phyloP scores from a whole-genome alignment of 2,888 invertebrate genomes.

The Ennomos erosarius region DNA sequence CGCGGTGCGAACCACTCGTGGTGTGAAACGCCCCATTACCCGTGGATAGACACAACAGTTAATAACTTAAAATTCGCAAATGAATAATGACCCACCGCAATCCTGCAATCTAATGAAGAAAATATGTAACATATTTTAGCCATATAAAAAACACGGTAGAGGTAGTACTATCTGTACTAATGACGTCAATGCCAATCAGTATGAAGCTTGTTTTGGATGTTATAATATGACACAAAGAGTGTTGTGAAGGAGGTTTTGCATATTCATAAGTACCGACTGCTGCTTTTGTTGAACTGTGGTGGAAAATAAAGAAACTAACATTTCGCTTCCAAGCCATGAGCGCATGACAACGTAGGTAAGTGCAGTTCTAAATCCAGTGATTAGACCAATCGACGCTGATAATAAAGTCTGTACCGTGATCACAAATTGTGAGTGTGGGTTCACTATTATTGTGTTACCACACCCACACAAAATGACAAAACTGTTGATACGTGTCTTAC shows the following conservation, averaged over 20 bases:
- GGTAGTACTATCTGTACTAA: no score
- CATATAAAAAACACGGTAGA: slow-evolving; percentile 5
- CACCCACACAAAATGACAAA: no score
- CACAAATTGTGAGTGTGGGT: no score
- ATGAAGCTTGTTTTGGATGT: slow-evolving; percentile 28
- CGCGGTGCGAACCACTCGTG: no score
- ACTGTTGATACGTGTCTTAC: no score
- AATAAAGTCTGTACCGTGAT: no score
- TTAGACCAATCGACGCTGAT: slow-evolving; percentile 1
- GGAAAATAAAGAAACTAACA: slow-evolving; percentile 30
- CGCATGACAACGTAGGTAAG: neutral
- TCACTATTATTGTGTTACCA: no score
- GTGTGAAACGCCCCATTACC: no score
- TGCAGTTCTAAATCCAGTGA: slow-evolving; percentile 5
- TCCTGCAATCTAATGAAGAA: slow-evolving; percentile 9
- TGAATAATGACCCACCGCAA: neutral
- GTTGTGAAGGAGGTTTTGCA: slow-evolving; percentile 25
- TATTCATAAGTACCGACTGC: slow-evolving; percentile 29
- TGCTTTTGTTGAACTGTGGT: slow-evolving; percentile 28
- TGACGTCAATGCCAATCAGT: slow-evolving; percentile 21
- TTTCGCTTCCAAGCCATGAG: slow-evolving; percentile 22
- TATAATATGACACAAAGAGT: slow-evolving; percentile 18
- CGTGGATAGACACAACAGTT: no score
- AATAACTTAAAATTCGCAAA: slow-evolving; percentile 2
- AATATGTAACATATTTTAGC: slow-evolving; percentile 5